Base-by-base conservation (phyloP, 2,888 invertebrate genomes). In the Noctua pronuba region DNA sequence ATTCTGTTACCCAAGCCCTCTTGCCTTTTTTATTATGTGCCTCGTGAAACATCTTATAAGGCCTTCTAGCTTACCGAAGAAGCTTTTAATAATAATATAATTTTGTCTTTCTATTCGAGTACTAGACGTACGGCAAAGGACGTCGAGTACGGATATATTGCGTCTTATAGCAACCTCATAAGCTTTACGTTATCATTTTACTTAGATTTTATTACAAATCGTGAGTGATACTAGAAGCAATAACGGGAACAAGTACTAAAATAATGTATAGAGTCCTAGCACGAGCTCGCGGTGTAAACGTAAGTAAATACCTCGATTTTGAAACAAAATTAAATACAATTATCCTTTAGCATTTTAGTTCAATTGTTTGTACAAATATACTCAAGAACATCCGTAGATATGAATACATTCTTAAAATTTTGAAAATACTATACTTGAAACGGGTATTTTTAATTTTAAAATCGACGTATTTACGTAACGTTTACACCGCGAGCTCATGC, bases 201-300 rank as follows among this genome's bases (percentile, higher is more conserved):
- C 90, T 92, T 90, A 92, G 89, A 92, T 92, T 91, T 92, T 93
- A 93, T 92, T 93, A 90, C 89, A 90, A 91, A 90, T 89, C 88
- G 88, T 87, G 89, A 88, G 86, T 87, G 87, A 83, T 85, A 85
- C 87, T 88, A 88, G 84, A 90, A 90, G 90, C 90, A 92, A 92
- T 91, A 91, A 88, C 80, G 80, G 73, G 86, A 83, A 87, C 79
- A 86, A 52, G 77, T 87, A 79, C 77, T 78, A 52, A 73, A 74
- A 80, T 81, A 72, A 88, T 76, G 79, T 83, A 78, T n/a, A 69
- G 28, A 28, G 16, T n/a, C 55, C 11, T 55, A 5, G 1, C n/a
- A 55, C 52, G 55, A 55, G n/a, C n/a, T 5, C n/a, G n/a, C n/a
- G n/a, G 5, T n/a, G 55, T n/a, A 28, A 58, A 28, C 13, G 8